Evolutionary conservation across 2,797 vertebrate genomes (phyloP).

Genomic region (Sebastes trivittatus): DNA sequence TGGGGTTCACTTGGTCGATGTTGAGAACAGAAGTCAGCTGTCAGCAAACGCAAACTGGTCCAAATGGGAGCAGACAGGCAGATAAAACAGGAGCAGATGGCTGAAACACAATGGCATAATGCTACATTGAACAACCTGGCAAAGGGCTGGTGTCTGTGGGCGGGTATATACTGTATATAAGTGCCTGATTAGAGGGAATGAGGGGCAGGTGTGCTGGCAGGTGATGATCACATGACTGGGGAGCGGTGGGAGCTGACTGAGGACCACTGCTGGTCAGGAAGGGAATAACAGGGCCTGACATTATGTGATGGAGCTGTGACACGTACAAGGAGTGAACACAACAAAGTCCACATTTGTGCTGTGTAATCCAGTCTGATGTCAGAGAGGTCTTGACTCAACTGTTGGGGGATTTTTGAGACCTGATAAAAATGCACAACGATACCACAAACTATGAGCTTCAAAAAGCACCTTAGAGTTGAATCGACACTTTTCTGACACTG

Average conservation of each 20-base stretch:
- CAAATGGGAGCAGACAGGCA: neutral
- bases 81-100: neutral
- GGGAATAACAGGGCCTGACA: neutral
- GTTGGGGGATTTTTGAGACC: neutral
- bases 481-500: too few relatives aligned
- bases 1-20: neutral
- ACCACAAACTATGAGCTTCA: neutral
- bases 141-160: neutral
- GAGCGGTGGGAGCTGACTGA: neutral
- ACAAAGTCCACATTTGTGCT: neutral
- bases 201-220: constrained; percentile 8
- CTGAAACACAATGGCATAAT: neutral
- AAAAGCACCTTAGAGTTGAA: neutral
- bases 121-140: neutral
- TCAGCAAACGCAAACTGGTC: neutral
- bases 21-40: constrained; percentile 2
- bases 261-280: neutral
- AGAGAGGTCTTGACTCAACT: neutral
- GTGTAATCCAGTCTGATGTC: neutral
- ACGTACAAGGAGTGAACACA: neutral
- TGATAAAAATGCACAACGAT: too few relatives aligned
- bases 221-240: neutral
- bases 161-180: neutral
- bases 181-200: neutral
- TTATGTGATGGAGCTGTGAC: neutral